phyloP scores from a whole-genome alignment of 2,888 invertebrate genomes.

The Cactoblastis cactorum region DNA sequence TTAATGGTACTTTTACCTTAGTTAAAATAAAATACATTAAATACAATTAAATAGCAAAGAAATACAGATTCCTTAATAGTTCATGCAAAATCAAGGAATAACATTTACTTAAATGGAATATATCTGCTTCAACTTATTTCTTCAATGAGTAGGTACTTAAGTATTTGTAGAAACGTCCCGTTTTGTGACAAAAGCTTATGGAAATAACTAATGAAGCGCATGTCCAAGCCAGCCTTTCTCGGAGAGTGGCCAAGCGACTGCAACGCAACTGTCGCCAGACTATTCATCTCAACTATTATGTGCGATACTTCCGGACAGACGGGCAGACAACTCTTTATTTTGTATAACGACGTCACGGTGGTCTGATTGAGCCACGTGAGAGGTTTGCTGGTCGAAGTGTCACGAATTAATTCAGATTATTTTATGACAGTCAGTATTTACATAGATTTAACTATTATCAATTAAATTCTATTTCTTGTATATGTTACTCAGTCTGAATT shows the following conservation, averaged over 20 bases:
- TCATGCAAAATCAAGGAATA: too few species aligned
- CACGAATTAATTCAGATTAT: neutral
- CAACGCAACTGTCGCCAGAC: constrained; percentile 32
- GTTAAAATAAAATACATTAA: too few species aligned
- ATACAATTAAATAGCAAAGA: too few species aligned
- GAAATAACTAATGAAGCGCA: constrained; percentile 25
- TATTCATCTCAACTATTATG: constrained; percentile 26
- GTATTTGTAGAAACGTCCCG: neutral
- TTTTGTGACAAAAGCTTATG: constrained; percentile 7
- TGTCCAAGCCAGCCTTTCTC: constrained; percentile 23
- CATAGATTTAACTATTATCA: too few species aligned
- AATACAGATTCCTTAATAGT: too few species aligned
- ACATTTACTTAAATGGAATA: too few species aligned
- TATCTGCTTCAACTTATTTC: neutral
- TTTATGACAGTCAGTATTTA: constrained; percentile 3
- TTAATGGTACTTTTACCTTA: too few species aligned
- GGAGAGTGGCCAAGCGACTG: constrained; percentile 19
- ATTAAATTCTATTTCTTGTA: too few species aligned
- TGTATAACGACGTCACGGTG: constrained; percentile 35
- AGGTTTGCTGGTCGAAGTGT: constrained; percentile 10
- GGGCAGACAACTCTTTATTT: constrained; percentile 30
- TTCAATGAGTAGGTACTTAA: too few species aligned
- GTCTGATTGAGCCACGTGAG: constrained; percentile 27
- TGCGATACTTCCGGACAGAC: constrained; percentile 30
- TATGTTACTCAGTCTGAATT: too few species aligned